These are phyloP conservation scores for Sceloporus tristichus DNA, from an alignment of 2,113 vertebrate species.

Conservation along the genomic window DNA sequence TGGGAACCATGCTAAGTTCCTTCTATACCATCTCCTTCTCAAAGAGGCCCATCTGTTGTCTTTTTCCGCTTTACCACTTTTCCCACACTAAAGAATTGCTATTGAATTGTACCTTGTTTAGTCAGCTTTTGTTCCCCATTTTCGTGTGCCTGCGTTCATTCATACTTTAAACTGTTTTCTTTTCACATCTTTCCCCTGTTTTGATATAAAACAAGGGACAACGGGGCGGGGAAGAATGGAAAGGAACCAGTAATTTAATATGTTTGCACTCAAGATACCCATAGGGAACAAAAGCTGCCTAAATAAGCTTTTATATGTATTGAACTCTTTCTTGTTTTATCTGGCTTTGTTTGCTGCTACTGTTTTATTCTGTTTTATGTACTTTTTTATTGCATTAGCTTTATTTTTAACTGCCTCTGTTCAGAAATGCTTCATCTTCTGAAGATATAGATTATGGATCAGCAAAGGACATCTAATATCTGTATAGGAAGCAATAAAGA, in stretches of 20 bases:
- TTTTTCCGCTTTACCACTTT: neutral
- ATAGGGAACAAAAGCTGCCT: neutral
- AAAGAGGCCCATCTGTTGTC: neutral
- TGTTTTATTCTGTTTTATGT: neutral
- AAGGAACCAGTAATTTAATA: constrained; percentile 29
- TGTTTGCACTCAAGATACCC: neutral
- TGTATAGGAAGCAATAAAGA: neutral
- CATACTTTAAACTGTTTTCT: neutral
- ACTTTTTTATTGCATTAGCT: neutral
- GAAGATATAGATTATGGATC: too few species aligned
- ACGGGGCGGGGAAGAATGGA: neutral
- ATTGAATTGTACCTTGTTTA: neutral
- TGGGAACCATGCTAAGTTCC: neutral
- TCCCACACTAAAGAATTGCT: neutral
- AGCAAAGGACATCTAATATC: neutral
- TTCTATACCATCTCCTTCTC: neutral
- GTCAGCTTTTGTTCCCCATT: neutral
- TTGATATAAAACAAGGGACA: neutral
- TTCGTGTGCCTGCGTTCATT: neutral
- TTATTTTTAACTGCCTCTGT: neutral
- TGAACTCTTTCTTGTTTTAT: neutral
- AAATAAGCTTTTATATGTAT: constrained; percentile 10
- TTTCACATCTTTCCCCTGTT: neutral
- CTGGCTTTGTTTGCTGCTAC: neutral
- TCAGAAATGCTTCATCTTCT: neutral